A percentile compares a stretch with the other conserved stretches of the same genome.
These are phyloP conservation scores for Drosophila cracens DNA, from an alignment of 2,888 invertebrate genomes.

Conservation along the genomic window DNA sequence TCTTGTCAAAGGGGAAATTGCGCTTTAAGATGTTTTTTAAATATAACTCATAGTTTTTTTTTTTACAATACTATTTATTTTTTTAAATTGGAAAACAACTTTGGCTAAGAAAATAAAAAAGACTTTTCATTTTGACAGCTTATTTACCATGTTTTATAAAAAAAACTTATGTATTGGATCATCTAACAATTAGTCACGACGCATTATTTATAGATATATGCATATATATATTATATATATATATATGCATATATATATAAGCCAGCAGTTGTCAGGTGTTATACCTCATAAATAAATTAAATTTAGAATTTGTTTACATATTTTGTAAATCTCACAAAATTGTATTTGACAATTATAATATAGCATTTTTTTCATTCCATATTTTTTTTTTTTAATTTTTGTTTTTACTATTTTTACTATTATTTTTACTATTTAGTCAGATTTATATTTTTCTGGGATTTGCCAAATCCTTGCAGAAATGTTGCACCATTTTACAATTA, in stretches of 20 bases:
- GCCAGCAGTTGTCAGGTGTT: not conserved
- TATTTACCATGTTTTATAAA: constrained; percentile 20
- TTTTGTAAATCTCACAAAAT: not conserved
- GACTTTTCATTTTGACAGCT: constrained; percentile 39
- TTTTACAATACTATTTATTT: constrained; percentile 35
- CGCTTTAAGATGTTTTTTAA: constrained; percentile 25
- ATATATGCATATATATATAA: not conserved
- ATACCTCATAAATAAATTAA: not conserved
- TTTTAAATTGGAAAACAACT: constrained; percentile 22
- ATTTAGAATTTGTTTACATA: not conserved
- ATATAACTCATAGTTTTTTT: constrained; percentile 35
- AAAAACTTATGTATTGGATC: constrained; percentile 22
- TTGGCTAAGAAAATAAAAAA: constrained; percentile 14
- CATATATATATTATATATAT: not conserved
- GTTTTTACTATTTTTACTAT: not conserved
- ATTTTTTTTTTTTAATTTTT: not conserved
- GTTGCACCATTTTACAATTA: not conserved
- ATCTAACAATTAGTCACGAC: constrained; percentile 21
- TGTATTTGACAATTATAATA: not conserved
- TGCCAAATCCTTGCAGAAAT: not conserved
- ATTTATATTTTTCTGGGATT: not conserved
- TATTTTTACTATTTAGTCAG: not conserved
- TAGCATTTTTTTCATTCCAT: rapidly evolving
- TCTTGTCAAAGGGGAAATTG: constrained; percentile 24
- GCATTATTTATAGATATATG: not conserved